Evolutionary conservation across 2,113 vertebrate genomes (phyloP).

Genomic region (Eubucco bourcierii): DNA sequence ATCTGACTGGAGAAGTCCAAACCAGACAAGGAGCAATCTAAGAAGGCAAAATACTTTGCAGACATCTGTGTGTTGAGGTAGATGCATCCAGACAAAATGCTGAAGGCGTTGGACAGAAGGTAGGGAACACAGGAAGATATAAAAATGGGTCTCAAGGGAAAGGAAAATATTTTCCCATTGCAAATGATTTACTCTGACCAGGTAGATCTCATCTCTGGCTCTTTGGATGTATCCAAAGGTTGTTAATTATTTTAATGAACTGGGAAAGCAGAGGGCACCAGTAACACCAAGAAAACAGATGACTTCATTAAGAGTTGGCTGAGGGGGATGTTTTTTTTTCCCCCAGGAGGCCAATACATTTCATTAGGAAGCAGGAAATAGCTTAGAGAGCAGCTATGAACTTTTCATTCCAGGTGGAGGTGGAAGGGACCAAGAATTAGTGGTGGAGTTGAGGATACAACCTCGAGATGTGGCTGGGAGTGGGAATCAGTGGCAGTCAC

Average conservation of each 20-base stretch:
- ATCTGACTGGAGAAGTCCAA: not conserved
- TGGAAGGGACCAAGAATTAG: not conserved
- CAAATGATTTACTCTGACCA: not conserved
- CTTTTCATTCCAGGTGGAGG: constrained; percentile 17
- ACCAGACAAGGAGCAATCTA: not conserved
- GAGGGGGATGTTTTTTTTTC: constrained; percentile 29
- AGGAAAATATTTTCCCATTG: not conserved
- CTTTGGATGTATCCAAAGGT: not conserved
- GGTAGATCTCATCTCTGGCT: constrained; percentile 24
- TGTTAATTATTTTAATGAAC: constrained; percentile 60
- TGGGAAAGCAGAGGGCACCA: constrained; percentile 38
- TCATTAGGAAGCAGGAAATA: constrained; percentile 63
- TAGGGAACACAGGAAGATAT: not conserved
- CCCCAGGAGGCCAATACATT: constrained; percentile 54
- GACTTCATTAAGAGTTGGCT: constrained; percentile 60
- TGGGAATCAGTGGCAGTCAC: not conserved
- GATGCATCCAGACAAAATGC: not conserved
- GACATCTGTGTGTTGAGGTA: not conserved
- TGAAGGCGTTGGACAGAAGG: not conserved
- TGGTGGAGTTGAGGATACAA: not conserved
- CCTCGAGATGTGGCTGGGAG: not conserved
- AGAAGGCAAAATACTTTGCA: not conserved
- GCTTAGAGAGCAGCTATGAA: not conserved
- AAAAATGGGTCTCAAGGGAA: not conserved
- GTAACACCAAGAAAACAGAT: constrained; percentile 55